phyloP scores from a whole-genome alignment of 2,888 invertebrate species.

The Apamea crenata region DNA sequence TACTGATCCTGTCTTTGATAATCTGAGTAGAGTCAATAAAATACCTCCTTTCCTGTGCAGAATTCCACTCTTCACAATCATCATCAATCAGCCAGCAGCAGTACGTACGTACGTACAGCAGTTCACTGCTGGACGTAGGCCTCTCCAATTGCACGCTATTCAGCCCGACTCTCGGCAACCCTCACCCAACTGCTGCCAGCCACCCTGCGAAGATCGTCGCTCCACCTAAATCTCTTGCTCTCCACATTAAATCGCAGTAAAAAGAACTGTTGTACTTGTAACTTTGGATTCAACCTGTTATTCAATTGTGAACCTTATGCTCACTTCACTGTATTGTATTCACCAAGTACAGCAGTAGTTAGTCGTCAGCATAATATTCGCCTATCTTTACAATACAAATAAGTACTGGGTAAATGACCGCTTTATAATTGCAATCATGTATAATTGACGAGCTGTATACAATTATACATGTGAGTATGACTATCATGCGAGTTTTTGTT shows the following conservation, averaged over 20 bases:
- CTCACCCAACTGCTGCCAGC: not conserved
- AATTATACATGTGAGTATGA: slow-evolving; percentile 5
- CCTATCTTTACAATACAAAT: slow-evolving; percentile 25
- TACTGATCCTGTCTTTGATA: not conserved
- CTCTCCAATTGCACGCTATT: not conserved
- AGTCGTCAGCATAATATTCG: slow-evolving; percentile 4
- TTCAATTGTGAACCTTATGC: not conserved
- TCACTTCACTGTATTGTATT: not conserved
- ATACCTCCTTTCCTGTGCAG: not conserved
- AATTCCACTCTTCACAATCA: not conserved
- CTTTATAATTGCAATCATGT: slow-evolving; percentile 45
- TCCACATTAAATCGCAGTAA: not conserved
- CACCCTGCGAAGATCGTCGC: not conserved
- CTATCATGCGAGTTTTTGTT: slow-evolving; percentile 36
- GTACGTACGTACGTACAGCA: too few species aligned
- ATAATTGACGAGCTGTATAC: slow-evolving; percentile 48
- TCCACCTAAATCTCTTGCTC: not conserved
- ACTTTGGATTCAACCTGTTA: not conserved
- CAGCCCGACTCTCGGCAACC: not conserved
- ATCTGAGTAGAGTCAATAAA: not conserved
- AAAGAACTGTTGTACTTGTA: not conserved
- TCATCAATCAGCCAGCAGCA: not conserved
- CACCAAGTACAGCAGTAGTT: not conserved
- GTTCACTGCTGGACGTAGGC: not conserved
- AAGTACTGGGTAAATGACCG: slow-evolving; percentile 50